Evolutionary conservation across 2,797 vertebrate species (phyloP).

Genomic region (Sciurus carolinensis): DNA sequence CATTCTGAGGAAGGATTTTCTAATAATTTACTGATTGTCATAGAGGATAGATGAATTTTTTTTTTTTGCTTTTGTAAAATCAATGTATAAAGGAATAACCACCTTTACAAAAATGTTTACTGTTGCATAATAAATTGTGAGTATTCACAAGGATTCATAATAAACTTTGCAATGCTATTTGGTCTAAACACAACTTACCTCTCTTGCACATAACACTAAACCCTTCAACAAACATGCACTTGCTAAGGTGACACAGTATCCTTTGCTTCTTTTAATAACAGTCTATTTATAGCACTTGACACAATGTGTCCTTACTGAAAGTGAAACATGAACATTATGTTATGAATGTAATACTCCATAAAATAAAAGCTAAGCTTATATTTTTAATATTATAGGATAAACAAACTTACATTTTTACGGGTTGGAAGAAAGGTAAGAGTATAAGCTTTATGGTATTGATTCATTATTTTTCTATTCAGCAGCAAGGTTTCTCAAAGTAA

Average conservation of each 20-base stretch:
- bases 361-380: background rate
- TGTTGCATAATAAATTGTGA: conserved; percentile 9
- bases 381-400: conserved; percentile 60
- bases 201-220: background rate
- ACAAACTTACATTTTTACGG: background rate
- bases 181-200: conserved; percentile 1
- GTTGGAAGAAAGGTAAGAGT: background rate
- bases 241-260: background rate
- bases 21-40: conserved; percentile 8
- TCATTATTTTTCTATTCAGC: conserved; percentile 30
- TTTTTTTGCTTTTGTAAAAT: conserved; percentile 18
- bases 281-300: conserved; percentile 32
- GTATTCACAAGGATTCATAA: background rate
- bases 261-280: conserved; percentile 38
- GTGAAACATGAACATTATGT: background rate
- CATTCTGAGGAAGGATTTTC: background rate
- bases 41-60: background rate
- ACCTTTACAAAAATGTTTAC: background rate
- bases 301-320: conserved; percentile 18
- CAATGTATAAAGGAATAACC: background rate
- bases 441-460: background rate
- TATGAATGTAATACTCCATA: conserved; percentile 28
- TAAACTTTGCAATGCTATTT: conserved; percentile 1
- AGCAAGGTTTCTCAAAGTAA: background rate
- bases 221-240: background rate